These are phyloP conservation scores for Pachycephala philippinensis DNA, from an alignment of 2,113 vertebrate genomes.

Conservation along the genomic window DNA sequence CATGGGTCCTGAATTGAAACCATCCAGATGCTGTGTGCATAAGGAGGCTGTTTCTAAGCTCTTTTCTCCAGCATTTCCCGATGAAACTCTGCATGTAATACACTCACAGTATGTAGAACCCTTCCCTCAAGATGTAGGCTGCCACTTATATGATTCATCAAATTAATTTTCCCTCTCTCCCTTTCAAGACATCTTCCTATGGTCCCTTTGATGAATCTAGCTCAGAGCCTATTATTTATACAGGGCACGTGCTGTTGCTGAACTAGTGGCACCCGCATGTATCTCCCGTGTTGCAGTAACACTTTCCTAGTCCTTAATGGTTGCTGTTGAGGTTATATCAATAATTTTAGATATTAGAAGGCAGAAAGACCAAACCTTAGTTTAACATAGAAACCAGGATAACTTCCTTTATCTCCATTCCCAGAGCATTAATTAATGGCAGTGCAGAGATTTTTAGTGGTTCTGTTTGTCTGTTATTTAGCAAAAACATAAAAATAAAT, in stretches of 20 bases:
- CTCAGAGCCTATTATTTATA: not conserved
- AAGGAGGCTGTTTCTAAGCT: not conserved
- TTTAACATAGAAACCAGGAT: not conserved
- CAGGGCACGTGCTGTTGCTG: not conserved
- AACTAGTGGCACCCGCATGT: not conserved
- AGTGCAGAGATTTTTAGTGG: not conserved
- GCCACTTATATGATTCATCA: conserved; percentile 20
- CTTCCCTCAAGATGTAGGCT: conserved; percentile 24
- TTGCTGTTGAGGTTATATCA: not conserved
- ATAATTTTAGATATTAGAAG: conserved; percentile 2
- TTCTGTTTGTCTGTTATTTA: not conserved
- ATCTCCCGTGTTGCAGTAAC: not conserved
- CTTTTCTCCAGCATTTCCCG: not conserved
- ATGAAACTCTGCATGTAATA: not conserved
- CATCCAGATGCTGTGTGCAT: not conserved
- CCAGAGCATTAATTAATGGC: not conserved
- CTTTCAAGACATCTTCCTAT: conserved; percentile 21
- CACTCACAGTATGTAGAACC: not conserved
- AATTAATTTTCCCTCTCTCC: conserved; percentile 39
- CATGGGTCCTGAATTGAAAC: not conserved
- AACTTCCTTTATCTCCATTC: not conserved
- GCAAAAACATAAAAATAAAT: not conserved
- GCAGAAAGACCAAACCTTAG: not conserved
- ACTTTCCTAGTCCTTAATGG: conserved; percentile 17
- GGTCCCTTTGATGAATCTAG: conserved; percentile 3